Percentiles rank a stretch among this genome's conserved stretches.
Conservation (phyloP, 2,113 vertebrate species). For the Xiphias gladius region DNA sequence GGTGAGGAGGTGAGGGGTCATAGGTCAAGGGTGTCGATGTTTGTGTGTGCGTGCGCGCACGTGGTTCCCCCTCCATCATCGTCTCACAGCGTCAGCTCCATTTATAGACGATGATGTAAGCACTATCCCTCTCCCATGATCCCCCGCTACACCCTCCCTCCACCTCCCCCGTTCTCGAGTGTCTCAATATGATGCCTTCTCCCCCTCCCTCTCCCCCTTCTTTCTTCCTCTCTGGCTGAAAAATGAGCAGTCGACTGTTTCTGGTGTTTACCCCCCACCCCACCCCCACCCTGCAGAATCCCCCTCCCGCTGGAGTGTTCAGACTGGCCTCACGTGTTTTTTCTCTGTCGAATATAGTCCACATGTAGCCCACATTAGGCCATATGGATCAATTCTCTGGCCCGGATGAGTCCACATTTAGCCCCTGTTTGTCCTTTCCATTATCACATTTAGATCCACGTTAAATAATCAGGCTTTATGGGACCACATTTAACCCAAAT, state of each 20-base stretch:
- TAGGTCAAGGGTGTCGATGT: slow-evolving; percentile 4
- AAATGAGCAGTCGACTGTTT: not conserved
- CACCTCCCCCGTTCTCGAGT: not conserved
- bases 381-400: too few relatives aligned
- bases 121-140: slow-evolving; percentile 72
- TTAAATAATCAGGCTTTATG: too few relatives aligned
- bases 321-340: too few relatives aligned
- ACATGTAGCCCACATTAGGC: too few relatives aligned
- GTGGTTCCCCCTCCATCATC: slow-evolving; percentile 66
- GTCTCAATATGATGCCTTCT: not conserved
- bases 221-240: not conserved
- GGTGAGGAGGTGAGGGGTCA: not conserved
- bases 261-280: too few relatives aligned
- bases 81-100: slow-evolving; percentile 56
- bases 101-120: slow-evolving; percentile 87
- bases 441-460: too few relatives aligned
- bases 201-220: too few relatives aligned
- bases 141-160: slow-evolving; percentile 70
- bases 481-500: too few relatives aligned
- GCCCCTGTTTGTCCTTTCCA: too few relatives aligned
- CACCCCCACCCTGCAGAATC: not conserved
- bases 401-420: too few relatives aligned
- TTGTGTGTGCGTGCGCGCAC: not conserved
- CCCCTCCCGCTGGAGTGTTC: too few relatives aligned
- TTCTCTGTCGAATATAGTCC: too few relatives aligned